Evolutionary conservation across 2,888 invertebrate species (phyloP).

Genomic region (Subacronicta megacephala): DNA sequence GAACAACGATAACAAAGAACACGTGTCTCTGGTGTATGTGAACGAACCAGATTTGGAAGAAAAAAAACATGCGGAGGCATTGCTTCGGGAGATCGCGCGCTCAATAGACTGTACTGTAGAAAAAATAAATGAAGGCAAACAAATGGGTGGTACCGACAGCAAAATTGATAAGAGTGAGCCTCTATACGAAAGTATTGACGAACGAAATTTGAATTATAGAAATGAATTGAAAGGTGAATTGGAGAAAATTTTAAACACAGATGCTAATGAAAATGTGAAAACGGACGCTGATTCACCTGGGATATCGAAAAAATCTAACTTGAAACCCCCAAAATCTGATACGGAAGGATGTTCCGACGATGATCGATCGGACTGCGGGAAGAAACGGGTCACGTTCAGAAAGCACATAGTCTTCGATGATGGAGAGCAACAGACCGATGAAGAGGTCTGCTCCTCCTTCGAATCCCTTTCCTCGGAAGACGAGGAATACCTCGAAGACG

Average conservation of each 20-base stretch:
- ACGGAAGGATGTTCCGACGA: conserved; percentile 84
- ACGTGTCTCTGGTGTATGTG: conserved; percentile 85
- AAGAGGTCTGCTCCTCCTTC: conserved; percentile 80
- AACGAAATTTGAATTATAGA: conserved; percentile 68
- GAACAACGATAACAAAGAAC: conserved; percentile 74
- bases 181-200: conserved; percentile 73
- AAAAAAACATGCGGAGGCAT: conserved; percentile 81
- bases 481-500: conserved; percentile 79
- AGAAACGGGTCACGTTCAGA: conserved; percentile 84
- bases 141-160: conserved; percentile 79
- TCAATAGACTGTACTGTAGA: conserved; percentile 84
- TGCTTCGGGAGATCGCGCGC: conserved; percentile 82
- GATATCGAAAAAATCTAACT: conserved; percentile 78
- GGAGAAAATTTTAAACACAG: conserved; percentile 65
- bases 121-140: conserved; percentile 72
- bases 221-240: conserved; percentile 78
- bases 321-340: conserved; percentile 81
- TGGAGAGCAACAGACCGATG: conserved; percentile 85
- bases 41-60: conserved; percentile 78
- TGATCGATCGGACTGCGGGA: conserved; percentile 82
- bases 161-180: conserved; percentile 66
- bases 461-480: conserved; percentile 82
- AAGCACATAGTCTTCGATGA: conserved; percentile 87
- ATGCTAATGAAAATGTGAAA: conserved; percentile 56
- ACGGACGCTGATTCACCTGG: conserved; percentile 70